phyloP scores from a whole-genome alignment of 2,113 vertebrate genomes.

The Phocoena sinus region DNA sequence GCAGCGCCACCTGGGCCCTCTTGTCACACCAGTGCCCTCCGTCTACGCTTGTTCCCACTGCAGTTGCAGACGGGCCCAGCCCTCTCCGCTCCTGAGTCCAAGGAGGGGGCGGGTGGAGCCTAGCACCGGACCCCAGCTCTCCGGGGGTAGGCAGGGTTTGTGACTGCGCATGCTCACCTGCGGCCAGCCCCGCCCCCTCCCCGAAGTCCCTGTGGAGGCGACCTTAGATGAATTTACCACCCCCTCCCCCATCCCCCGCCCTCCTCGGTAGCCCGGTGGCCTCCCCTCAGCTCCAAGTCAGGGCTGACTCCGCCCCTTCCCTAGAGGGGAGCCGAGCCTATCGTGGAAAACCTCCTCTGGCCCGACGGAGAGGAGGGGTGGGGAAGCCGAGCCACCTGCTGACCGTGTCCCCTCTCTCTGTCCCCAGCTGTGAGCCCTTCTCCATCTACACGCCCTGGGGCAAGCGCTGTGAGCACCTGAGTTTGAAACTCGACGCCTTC shows the following conservation, averaged over 20 bases:
- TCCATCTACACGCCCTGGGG: constrained; percentile 68
- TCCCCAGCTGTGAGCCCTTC: not conserved
- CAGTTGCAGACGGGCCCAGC: too few species aligned
- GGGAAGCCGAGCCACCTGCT: not conserved
- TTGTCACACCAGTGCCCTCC: fast-evolving
- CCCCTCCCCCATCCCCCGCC: too few species aligned
- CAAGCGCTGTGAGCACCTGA: constrained; percentile 50
- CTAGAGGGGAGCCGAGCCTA: not conserved
- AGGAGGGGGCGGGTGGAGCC: fast-evolving
- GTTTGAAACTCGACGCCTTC: constrained; percentile 68
- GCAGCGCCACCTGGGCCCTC: fast-evolving
- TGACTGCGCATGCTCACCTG: not conserved
- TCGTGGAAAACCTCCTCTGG: not conserved
- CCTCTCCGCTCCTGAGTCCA: not conserved
- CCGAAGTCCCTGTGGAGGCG: not conserved
- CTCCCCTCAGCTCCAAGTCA: not conserved
- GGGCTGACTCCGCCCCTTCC: not conserved
- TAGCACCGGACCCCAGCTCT: not conserved
- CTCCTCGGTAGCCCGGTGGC: not conserved
- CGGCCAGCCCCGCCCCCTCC: too few species aligned
- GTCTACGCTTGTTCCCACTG: fast-evolving
- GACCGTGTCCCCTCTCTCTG: not conserved
- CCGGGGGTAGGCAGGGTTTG: fast-evolving
- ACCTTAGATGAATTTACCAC: not conserved
- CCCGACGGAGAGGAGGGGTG: too few species aligned